A percentile compares a stretch with the other conserved stretches of the same genome.
phyloP scores from a whole-genome alignment of 2,797 vertebrate genomes.

The Cynodonichthys magdalenae region DNA sequence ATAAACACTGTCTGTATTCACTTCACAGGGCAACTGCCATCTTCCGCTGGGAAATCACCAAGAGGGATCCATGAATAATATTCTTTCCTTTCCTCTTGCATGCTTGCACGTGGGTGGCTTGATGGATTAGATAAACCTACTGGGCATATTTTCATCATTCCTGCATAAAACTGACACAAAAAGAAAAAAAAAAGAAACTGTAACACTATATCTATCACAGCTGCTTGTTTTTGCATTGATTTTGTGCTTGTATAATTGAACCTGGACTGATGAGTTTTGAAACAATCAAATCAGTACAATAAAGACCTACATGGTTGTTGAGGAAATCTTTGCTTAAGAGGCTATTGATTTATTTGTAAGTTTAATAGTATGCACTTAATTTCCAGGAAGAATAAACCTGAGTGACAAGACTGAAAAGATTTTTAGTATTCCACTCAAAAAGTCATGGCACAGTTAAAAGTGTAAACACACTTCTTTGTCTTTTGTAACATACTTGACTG shows the following conservation, averaged over 20 bases:
- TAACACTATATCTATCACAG: constrained; percentile 11
- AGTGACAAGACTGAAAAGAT: neutral
- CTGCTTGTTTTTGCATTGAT: constrained; percentile 60
- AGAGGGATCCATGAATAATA: constrained; percentile 76
- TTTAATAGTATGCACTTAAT: constrained; percentile 10
- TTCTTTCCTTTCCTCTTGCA: constrained; percentile 29
- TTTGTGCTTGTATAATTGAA: constrained; percentile 53
- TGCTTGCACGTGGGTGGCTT: constrained; percentile 58
- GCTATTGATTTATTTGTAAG: constrained; percentile 31
- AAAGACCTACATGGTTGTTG: constrained; percentile 9
- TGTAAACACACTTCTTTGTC: neutral
- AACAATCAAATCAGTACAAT: constrained; percentile 38
- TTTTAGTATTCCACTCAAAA: constrained; percentile 8
- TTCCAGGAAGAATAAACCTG: neutral
- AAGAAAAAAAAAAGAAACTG: neutral
- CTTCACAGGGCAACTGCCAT: constrained; percentile 63
- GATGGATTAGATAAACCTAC: constrained; percentile 78
- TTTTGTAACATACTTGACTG: constrained; percentile 85
- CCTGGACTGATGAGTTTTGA: constrained; percentile 38
- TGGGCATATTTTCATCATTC: constrained; percentile 65
- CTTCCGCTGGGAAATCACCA: constrained; percentile 79
- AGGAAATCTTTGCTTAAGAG: constrained; percentile 48
- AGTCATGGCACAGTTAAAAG: neutral
- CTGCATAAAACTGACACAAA: constrained; percentile 35
- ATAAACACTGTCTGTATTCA: constrained; percentile 78